Percentiles rank a stretch among this genome's conserved stretches.
These are phyloP conservation scores for Diadumene lineata DNA, from an alignment of 92 coral and sea anemone species.

Conservation along the genomic window DNA sequence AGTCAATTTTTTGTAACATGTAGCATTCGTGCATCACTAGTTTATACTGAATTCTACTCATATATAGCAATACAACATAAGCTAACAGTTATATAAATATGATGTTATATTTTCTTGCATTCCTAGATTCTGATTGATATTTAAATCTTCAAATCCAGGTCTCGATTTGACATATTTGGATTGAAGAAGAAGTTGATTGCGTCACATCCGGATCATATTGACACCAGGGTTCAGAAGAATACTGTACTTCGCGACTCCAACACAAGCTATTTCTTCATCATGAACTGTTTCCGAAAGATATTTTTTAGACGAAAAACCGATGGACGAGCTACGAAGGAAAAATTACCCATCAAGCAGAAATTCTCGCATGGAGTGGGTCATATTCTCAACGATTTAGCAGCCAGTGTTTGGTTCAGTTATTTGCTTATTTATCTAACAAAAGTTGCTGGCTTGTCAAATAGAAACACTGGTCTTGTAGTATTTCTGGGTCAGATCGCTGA, in stretches of 20 bases:
- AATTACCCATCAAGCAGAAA: constrained; percentile 57
- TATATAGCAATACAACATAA: too few relatives aligned
- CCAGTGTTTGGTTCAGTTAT: constrained; percentile 85
- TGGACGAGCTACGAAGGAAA: constrained; percentile 15
- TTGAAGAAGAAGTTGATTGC: not conserved
- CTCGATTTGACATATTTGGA: too few relatives aligned
- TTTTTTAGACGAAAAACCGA: constrained; percentile 1
- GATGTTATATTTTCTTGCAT: too few relatives aligned
- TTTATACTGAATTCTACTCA: too few relatives aligned
- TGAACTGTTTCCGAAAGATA: constrained; percentile 17
- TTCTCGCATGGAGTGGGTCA: constrained; percentile 80
- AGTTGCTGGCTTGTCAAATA: constrained; percentile 75
- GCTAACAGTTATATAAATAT: too few relatives aligned
- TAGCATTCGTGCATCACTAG: too few relatives aligned
- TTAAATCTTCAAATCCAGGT: too few relatives aligned
- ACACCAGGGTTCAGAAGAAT: not conserved
- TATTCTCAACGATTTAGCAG: constrained; percentile 80
- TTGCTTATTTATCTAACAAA: constrained; percentile 74
- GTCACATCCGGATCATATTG: constrained; percentile 1
- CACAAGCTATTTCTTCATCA: not conserved
- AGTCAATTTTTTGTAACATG: not conserved
- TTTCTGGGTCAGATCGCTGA: constrained; percentile 79
- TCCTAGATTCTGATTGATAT: not conserved
- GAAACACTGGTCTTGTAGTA: constrained; percentile 77
- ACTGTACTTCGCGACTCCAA: not conserved